Percentiles rank a stretch among this genome's conserved stretches.
Evolutionary conservation across 1,140 invertebrate genomes (phyloP).

Genomic region (Planococcus citri): DNA sequence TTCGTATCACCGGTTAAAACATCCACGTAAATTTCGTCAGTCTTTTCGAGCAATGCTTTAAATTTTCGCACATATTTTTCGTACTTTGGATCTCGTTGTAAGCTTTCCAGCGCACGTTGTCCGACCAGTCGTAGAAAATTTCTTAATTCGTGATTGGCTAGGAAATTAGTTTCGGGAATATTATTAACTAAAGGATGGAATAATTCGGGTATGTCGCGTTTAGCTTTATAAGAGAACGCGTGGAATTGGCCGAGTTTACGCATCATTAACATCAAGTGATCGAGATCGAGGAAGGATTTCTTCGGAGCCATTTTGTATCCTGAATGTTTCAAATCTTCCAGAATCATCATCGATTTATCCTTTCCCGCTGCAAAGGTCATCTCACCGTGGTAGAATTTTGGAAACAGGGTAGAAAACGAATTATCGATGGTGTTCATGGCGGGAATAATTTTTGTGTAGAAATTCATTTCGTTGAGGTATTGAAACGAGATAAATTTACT

Average conservation of each 20-base stretch:
- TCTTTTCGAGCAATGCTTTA: not conserved
- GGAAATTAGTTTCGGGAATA: not conserved
- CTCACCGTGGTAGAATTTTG: not conserved
- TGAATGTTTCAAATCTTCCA: not conserved
- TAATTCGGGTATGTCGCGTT: not conserved
- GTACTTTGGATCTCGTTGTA: not conserved
- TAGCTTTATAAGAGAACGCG: not conserved
- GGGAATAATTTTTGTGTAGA: not conserved
- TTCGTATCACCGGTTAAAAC: not conserved
- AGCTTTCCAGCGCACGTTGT: not conserved
- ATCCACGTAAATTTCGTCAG: not conserved
- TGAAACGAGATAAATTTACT: not conserved
- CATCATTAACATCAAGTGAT: conserved; percentile 1
- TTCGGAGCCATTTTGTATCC: not conserved
- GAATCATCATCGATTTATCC: not conserved
- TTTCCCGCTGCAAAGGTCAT: not conserved
- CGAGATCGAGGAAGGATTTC: not conserved
- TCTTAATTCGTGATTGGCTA: not conserved
- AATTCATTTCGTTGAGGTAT: not conserved
- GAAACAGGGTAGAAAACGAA: not conserved
- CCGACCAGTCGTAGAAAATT: not conserved
- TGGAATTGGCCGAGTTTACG: not conserved
- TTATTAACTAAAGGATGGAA: not conserved
- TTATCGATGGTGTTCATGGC: not conserved
- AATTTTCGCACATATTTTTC: not conserved